Evolutionary conservation across 2,888 invertebrate species (phyloP).

Genomic region (Pantelozetes paolii): DNA sequence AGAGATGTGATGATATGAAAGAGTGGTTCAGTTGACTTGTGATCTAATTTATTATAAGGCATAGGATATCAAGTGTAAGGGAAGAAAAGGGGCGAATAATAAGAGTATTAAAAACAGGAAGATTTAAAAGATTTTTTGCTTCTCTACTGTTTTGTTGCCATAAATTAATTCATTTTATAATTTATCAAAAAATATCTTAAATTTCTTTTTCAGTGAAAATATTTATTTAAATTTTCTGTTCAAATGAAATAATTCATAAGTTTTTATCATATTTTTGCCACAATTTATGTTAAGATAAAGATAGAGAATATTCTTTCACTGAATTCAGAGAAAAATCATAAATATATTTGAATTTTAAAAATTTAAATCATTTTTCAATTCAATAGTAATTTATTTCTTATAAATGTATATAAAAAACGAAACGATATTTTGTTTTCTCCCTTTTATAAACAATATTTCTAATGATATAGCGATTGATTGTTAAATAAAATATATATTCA

Average conservation of each 20-base stretch:
- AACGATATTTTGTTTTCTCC: too few species aligned
- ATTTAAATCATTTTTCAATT: not conserved
- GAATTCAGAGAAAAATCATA: too few species aligned
- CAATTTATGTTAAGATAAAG: too few species aligned
- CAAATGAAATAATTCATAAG: too few species aligned
- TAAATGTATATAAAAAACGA: not conserved
- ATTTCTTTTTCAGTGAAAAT: not conserved
- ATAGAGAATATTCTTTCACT: too few species aligned
- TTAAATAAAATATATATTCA: too few species aligned
- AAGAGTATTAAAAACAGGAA: slow-evolving; percentile 11
- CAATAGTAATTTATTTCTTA: not conserved
- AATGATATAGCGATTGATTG: not conserved
- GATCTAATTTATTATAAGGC: slow-evolving; percentile 2
- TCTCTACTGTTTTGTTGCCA: not conserved
- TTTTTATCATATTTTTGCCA: too few species aligned
- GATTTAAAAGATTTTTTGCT: not conserved
- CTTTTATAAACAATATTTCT: too few species aligned
- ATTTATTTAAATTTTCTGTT: not conserved
- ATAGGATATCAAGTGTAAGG: not conserved
- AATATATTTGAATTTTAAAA: too few species aligned
- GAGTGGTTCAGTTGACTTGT: not conserved
- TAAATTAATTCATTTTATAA: not conserved
- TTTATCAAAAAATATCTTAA: not conserved
- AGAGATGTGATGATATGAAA: slow-evolving; percentile 5
- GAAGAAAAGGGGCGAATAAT: not conserved